phyloP scores from a whole-genome alignment of 2,888 invertebrate species.

The Nomada fucata region DNA sequence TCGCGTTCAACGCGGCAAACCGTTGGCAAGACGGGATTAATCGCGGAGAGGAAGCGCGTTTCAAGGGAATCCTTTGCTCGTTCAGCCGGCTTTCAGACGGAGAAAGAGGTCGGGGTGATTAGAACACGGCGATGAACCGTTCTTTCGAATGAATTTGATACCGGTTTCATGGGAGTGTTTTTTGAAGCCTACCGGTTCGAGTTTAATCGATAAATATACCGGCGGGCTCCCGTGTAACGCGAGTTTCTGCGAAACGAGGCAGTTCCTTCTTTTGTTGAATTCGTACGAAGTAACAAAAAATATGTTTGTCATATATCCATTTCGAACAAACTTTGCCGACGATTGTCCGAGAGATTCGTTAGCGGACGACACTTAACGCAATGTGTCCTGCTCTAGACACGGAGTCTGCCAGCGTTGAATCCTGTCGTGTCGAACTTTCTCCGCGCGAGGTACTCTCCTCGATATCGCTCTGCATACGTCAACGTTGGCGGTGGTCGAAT shows the following conservation, averaged over 20 bases:
- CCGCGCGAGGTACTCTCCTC: neutral
- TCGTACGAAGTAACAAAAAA: too few species aligned
- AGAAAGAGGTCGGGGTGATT: neutral
- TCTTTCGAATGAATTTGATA: neutral
- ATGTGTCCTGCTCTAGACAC: too few species aligned
- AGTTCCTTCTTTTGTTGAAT: too few species aligned
- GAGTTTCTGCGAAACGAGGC: too few species aligned
- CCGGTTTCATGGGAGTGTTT: too few species aligned
- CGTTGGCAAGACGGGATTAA: conserved; percentile 26
- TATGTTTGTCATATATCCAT: too few species aligned
- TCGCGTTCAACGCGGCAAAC: conserved; percentile 11
- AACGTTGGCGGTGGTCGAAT: neutral
- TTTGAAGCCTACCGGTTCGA: too few species aligned
- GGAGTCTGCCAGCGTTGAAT: too few species aligned
- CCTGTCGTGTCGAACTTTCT: neutral
- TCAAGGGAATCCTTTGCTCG: conserved; percentile 9
- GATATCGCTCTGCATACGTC: neutral
- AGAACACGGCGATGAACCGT: neutral
- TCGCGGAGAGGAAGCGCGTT: conserved; percentile 24
- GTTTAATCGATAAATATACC: too few species aligned
- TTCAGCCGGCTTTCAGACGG: neutral
- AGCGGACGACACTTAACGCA: neutral
- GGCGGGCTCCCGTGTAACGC: too few species aligned
- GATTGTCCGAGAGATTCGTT: neutral
- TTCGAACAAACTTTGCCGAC: neutral